phyloP scores from a whole-genome alignment of 2,797 vertebrate species.

The Phataginus tetradactyla region DNA sequence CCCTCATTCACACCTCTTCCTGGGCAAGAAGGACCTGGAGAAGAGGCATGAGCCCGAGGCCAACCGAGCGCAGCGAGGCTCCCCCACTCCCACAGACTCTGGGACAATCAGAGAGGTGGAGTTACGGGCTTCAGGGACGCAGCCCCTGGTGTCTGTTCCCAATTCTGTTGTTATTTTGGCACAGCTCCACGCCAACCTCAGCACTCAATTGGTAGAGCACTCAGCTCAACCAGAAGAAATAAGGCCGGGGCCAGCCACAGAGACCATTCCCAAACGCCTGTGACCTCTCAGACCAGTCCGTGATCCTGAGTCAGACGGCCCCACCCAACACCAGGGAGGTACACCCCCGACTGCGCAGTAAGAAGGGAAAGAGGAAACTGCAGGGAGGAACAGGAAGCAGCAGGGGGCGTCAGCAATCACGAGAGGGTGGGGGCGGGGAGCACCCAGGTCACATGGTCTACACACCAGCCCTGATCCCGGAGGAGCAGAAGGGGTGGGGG shows the following conservation, averaged over 20 bases:
- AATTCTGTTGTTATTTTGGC: not conserved
- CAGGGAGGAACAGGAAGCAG: constrained; percentile 60
- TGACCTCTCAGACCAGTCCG: not conserved
- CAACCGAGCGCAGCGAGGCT: not conserved
- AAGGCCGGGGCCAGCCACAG: not conserved
- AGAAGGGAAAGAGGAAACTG: constrained; percentile 57
- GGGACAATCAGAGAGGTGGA: not conserved
- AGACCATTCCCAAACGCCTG: not conserved
- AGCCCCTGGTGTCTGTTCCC: not conserved
- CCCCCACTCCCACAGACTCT: not conserved
- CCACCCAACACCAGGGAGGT: not conserved
- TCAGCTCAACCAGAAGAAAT: not conserved
- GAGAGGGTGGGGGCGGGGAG: not conserved
- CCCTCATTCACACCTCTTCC: not conserved
- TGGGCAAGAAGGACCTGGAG: not conserved
- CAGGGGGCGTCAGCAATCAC: not conserved
- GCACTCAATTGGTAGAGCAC: not conserved
- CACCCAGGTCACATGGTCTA: not conserved
- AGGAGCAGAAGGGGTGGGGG: too few relatives aligned
- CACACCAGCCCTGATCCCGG: not conserved
- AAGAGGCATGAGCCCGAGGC: not conserved
- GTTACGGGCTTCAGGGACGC: not conserved
- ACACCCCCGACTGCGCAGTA: not conserved
- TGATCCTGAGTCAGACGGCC: not conserved
- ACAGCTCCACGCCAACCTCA: not conserved